These are phyloP conservation scores for Bacillus rossius DNA, from an alignment of 1,140 invertebrate genomes.

Conservation along the genomic window DNA sequence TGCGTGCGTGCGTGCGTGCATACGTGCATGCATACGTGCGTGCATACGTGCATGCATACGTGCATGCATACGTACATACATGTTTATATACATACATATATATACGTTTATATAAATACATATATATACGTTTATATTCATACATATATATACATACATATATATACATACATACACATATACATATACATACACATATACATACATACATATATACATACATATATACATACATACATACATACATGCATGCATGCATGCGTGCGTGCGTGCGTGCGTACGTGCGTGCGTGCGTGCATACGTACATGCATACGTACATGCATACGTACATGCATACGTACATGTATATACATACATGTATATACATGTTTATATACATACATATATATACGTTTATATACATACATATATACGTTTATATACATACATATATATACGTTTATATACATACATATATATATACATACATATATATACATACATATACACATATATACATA, in stretches of 20 bases:
- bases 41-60: too few species aligned
- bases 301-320: slow-evolving; percentile 11
- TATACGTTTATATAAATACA: background rate
- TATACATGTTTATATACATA: too few species aligned
- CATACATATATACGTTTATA: too few species aligned
- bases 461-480: slow-evolving; percentile 14
- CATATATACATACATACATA: slow-evolving; percentile 3
- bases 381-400: too few species aligned
- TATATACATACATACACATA: background rate
- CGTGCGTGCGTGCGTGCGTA: slow-evolving; percentile 1
- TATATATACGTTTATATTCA: background rate
- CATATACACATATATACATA: slow-evolving; percentile 13
- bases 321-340: slow-evolving; percentile 11
- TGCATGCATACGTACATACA: too few species aligned
- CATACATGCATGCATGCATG: background rate
- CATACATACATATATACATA: slow-evolving; percentile 4
- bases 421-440: too few species aligned
- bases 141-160: background rate
- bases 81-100: slow-evolving; percentile 1
- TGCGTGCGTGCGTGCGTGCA: too few species aligned
- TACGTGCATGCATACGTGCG: too few species aligned
- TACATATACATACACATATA: background rate
- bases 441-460: slow-evolving; percentile 13
- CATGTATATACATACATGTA: slow-evolving; percentile 6
- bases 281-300: slow-evolving; percentile 8